Evolutionary conservation across 1,140 invertebrate species (phyloP).

Genomic region (Paraescarpia echinospica): DNA sequence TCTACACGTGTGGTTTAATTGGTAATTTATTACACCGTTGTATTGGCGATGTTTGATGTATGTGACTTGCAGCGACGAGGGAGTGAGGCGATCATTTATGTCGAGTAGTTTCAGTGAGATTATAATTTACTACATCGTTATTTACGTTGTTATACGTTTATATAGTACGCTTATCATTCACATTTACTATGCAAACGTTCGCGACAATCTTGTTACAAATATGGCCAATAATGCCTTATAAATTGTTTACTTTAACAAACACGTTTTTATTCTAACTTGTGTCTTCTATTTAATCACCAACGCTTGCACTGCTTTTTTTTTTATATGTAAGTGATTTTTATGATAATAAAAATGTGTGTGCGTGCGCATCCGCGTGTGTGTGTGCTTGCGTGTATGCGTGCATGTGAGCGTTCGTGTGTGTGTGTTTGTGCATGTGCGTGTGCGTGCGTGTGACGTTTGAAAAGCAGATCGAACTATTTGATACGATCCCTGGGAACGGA

Average conservation of each 20-base stretch:
- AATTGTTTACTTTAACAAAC: neutral
- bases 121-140: too few species aligned
- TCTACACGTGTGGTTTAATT: neutral
- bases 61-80: neutral
- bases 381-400: too few species aligned
- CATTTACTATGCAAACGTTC: neutral
- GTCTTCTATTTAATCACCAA: too few species aligned
- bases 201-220: neutral
- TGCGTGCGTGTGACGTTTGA: neutral
- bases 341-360: too few species aligned
- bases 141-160: too few species aligned
- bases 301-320: too few species aligned
- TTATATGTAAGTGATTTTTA: too few species aligned
- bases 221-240: neutral
- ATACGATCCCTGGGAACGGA: neutral
- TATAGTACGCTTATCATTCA: neutral
- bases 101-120: neutral
- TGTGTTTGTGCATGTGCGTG: neutral
- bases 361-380: too few species aligned
- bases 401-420: neutral
- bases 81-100: neutral
- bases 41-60: neutral
- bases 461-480: neutral
- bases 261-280: neutral
- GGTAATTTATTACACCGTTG: neutral